phyloP scores from a whole-genome alignment of 2,888 invertebrate species.

The Amphiduros pacificus region DNA sequence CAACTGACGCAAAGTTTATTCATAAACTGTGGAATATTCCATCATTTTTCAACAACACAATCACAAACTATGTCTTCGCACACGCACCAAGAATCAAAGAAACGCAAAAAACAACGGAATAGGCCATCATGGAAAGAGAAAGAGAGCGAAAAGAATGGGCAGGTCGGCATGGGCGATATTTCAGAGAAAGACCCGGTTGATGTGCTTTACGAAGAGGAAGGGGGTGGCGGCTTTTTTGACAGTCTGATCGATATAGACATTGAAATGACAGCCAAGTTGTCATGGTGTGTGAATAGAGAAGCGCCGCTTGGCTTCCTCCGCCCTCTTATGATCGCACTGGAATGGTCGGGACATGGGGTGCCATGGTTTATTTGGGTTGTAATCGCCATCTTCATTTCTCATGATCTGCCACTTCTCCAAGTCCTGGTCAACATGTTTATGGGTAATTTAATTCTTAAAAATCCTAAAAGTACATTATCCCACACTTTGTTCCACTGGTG shows the following conservation, averaged over 20 bases:
- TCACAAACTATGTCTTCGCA: too few species aligned
- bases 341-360: constrained; percentile 84
- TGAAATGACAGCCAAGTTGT: constrained; percentile 16
- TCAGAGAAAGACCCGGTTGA: too few species aligned
- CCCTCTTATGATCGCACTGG: constrained; percentile 63
- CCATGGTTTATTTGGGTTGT: constrained; percentile 81
- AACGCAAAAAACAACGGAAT: too few species aligned
- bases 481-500: too few species aligned
- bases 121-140: too few species aligned
- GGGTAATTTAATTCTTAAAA: constrained; percentile 13
- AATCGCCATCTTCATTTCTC: constrained; percentile 50
- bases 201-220: neutral
- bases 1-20: too few species aligned
- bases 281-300: constrained; percentile 41
- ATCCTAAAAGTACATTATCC: too few species aligned
- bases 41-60: too few species aligned
- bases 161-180: constrained; percentile 8
- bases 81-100: too few species aligned
- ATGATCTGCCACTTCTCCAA: constrained; percentile 4
- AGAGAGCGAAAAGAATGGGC: too few species aligned
- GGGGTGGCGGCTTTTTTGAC: neutral
- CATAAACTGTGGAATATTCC: too few species aligned
- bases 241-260: constrained; percentile 16
- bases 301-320: constrained; percentile 41
- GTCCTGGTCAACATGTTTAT: constrained; percentile 21